Percentiles rank a stretch among this genome's conserved stretches.
Evolutionary conservation across 2,888 invertebrate genomes (phyloP).

Genomic region (Melipona bicolor): DNA sequence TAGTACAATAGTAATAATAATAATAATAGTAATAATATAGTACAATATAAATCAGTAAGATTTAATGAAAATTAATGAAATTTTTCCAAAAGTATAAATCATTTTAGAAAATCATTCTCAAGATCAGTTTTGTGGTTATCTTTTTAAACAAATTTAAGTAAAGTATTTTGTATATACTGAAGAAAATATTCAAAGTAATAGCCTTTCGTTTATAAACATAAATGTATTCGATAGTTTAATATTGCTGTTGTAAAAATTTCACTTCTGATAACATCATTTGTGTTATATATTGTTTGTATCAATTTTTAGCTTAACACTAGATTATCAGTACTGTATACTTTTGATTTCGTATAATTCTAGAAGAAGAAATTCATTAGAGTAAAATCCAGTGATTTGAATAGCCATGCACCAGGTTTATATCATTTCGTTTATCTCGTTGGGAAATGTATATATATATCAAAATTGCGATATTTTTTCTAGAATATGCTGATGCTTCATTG

Average conservation of each 20-base stretch:
- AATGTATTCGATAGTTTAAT: background rate
- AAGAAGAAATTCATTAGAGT: background rate
- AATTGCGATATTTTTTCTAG: background rate
- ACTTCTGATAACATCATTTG: background rate
- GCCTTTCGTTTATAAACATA: background rate
- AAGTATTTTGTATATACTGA: background rate
- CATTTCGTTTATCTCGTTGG: background rate
- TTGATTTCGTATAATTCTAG: background rate
- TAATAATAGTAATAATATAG: too few relatives aligned
- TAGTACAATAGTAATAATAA: too few relatives aligned
- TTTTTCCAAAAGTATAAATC: too few relatives aligned
- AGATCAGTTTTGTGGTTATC: too few relatives aligned
- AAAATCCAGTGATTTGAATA: background rate
- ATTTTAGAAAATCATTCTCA: too few relatives aligned
- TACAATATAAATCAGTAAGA: too few relatives aligned
- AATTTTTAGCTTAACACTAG: background rate
- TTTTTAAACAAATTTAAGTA: too few relatives aligned
- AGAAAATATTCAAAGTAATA: background rate
- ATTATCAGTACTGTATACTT: background rate
- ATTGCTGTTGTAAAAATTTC: background rate
- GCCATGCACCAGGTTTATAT: background rate
- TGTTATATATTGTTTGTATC: background rate
- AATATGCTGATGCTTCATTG: background rate
- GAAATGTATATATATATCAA: background rate
- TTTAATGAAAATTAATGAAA: too few relatives aligned